Base-by-base conservation (phyloP, 2,113 vertebrate genomes). In the Merops nubicus region DNA sequence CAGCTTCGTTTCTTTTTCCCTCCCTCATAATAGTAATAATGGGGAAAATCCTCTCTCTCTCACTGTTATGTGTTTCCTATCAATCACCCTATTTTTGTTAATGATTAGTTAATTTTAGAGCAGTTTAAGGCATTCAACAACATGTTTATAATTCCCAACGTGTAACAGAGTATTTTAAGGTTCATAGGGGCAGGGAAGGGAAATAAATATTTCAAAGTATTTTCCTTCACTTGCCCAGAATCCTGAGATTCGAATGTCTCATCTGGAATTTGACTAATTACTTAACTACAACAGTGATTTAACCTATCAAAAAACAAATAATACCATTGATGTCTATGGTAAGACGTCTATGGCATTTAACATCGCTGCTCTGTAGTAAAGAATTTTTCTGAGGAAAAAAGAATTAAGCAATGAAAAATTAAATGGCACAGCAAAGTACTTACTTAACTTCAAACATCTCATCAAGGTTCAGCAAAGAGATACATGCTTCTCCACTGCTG, bases 31-130 rank as follows among this genome's bases (percentile, higher is more conserved):
- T 86, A 73, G 77, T 85, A 95, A 88, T 11, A 18, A 45, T 62
- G 94, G 47, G 59, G 67, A 45, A 80, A 91, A 81, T 73, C 25
- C 38, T 95, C 38, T 88, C 47, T 91, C 26, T 94, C 74, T 94
- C 86, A 51, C 67, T 67, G 63, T 72, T 89, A 48, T 1, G 2
- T 81, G 94, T 97, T 96, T 90, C 80, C 78, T 96, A 68, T 16
- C 89, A 94, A 68, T 16, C 89, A 94, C 91, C 54, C 70, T 97
- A 72, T 96, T 97, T 98, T 96, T 95, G 76, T 92, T 76, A 67
- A 26, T 2, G 22, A 85, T 73, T 77, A 59, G 80, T 74, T 45
- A 88, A 85, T 88, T 83, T 80, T 85, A 90, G 85, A 95, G 54
- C 50, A 91, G 62, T 36, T 90, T 96, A 78, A 91, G 57, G 80